Evolutionary conservation across 2,888 invertebrate genomes (phyloP).

Genomic region (Dorcus parallelipipedus): DNA sequence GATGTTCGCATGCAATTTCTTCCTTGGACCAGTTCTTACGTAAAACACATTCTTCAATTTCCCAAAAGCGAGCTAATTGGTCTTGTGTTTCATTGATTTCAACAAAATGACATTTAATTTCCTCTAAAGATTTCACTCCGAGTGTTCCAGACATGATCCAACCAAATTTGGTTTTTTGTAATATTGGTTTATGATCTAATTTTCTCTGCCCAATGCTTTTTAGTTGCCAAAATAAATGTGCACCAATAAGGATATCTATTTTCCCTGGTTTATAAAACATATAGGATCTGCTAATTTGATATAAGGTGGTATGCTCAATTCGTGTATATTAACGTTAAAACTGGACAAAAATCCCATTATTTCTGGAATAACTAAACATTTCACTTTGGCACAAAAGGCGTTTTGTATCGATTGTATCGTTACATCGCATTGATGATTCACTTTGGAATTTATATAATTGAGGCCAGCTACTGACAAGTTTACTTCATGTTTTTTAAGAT

Average conservation of each 20-base stretch:
- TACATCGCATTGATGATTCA: slow-evolving; percentile 4
- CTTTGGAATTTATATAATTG: slow-evolving; percentile 4
- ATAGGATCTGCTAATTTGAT: not conserved
- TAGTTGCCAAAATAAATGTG: not conserved
- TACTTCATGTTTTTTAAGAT: slow-evolving; percentile 1
- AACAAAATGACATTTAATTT: too few relatives aligned
- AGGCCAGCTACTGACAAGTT: not conserved
- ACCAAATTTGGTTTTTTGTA: too few relatives aligned
- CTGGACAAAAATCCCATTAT: slow-evolving; percentile 12
- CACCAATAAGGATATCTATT: not conserved
- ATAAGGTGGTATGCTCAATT: slow-evolving; percentile 4
- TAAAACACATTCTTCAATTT: too few relatives aligned
- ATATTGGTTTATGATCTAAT: too few relatives aligned
- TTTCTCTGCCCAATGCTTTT: too few relatives aligned
- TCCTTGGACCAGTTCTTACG: too few relatives aligned
- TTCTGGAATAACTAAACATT: slow-evolving; percentile 10
- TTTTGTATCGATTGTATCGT: slow-evolving; percentile 5
- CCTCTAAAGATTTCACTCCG: too few relatives aligned
- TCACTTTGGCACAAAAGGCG: slow-evolving; percentile 5
- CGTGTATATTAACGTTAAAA: not conserved
- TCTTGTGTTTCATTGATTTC: too few relatives aligned
- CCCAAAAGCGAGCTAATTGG: too few relatives aligned
- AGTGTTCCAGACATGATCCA: too few relatives aligned
- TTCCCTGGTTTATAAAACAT: not conserved
- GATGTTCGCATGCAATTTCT: too few relatives aligned